Evolutionary conservation across 2,113 vertebrate genomes (phyloP).

Genomic region (Lates calcarifer): DNA sequence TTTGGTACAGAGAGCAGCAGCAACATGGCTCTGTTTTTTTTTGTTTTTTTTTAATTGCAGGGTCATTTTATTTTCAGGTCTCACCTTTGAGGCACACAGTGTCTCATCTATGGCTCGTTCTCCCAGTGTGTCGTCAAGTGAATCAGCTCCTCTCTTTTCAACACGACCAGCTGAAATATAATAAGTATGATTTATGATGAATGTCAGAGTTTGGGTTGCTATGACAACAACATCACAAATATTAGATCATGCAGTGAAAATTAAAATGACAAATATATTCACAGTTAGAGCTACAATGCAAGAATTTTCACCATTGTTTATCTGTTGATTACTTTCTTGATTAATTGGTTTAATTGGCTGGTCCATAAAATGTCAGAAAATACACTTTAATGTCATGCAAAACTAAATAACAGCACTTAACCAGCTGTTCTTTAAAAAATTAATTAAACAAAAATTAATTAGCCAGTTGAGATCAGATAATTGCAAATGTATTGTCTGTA

Average conservation of each 20-base stretch:
- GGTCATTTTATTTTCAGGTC: conserved; percentile 2
- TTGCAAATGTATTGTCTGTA: too few relatives aligned
- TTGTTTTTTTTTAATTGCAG: too few relatives aligned
- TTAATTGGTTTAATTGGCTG: too few relatives aligned
- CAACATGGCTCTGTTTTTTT: not conserved
- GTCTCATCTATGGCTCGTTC: conserved; percentile 75
- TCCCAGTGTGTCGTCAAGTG: conserved; percentile 74
- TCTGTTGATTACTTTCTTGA: not conserved
- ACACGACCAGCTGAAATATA: conserved; percentile 72
- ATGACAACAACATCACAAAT: not conserved
- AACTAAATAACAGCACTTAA: not conserved
- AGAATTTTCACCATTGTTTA: not conserved
- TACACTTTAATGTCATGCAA: not conserved
- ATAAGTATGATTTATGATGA: not conserved
- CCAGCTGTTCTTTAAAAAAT: not conserved
- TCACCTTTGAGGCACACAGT: conserved; percentile 83
- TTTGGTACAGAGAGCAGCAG: not conserved
- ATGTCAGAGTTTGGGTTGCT: not conserved
- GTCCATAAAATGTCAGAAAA: too few relatives aligned
- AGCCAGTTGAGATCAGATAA: too few relatives aligned
- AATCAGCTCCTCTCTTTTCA: conserved; percentile 53
- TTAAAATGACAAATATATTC: not conserved
- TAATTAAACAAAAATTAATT: too few relatives aligned
- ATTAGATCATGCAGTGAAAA: not conserved
- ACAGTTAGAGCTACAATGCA: not conserved